phyloP scores from a whole-genome alignment of 2,888 invertebrate genomes.

The Nephrotoma guestfalica region DNA sequence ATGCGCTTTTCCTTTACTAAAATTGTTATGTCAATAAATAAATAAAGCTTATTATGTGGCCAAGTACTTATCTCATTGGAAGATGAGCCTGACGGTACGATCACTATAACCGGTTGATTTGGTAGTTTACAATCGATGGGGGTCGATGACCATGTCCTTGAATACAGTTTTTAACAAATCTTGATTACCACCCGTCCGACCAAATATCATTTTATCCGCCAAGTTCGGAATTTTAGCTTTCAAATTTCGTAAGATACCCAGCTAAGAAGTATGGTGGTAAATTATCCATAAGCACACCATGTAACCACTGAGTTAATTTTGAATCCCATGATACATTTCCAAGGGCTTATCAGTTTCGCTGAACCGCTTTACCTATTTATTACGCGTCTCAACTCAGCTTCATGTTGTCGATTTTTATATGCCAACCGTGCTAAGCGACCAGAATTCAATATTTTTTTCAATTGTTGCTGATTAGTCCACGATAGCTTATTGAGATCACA shows the following conservation, averaged over 20 bases:
- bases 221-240: slow-evolving; percentile 53
- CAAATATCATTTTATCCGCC: slow-evolving; percentile 56
- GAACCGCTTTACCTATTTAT: accelerated
- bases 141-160: no score
- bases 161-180: no score
- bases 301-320: slow-evolving; percentile 61
- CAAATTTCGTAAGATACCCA: slow-evolving; percentile 59
- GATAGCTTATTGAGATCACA: slow-evolving; percentile 41
- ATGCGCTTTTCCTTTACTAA: no score
- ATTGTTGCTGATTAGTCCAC: slow-evolving; percentile 51
- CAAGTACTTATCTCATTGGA: slow-evolving; percentile 22
- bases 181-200: slow-evolving; percentile 29
- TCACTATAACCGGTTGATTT: slow-evolving; percentile 37
- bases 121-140: no score
- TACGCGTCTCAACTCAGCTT: no score
- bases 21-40: no score
- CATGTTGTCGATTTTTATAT: no score
- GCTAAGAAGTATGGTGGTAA: slow-evolving; percentile 49
- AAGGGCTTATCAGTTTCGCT: no score
- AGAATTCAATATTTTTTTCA: slow-evolving; percentile 47
- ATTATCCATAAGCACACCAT: slow-evolving; percentile 51
- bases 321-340: slow-evolving; percentile 35
- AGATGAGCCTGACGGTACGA: slow-evolving; percentile 42
- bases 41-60: no score
- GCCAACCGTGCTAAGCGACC: slow-evolving; percentile 55